These are phyloP conservation scores for Anoplopoma fimbria DNA, from an alignment of 2,113 vertebrate species.

Conservation along the genomic window DNA sequence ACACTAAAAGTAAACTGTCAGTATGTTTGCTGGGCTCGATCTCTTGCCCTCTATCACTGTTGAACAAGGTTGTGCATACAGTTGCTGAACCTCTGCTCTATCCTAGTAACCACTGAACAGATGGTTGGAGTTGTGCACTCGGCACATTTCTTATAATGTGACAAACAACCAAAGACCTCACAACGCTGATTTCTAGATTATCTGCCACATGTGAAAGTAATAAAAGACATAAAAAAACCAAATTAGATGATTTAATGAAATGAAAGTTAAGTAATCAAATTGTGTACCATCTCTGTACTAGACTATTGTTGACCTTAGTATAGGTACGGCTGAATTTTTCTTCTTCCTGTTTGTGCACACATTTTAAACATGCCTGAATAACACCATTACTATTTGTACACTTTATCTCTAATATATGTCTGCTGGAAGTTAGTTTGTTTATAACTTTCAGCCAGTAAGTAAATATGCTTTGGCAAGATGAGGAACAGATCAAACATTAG, in stretches of 20 bases:
- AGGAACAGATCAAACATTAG: background rate
- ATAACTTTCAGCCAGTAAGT: background rate
- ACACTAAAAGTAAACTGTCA: background rate
- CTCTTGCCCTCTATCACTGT: background rate
- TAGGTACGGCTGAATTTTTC: background rate
- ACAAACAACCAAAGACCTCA: background rate
- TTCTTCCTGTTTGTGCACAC: background rate
- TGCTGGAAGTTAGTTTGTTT: background rate
- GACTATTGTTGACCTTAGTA: background rate
- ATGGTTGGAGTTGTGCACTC: background rate
- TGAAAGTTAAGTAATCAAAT: background rate
- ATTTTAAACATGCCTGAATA: background rate
- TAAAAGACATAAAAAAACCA: background rate
- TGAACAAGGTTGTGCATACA: background rate
- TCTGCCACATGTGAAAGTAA: background rate
- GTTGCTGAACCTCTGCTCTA: background rate
- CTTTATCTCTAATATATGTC: background rate
- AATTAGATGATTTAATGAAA: background rate
- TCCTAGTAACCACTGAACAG: background rate
- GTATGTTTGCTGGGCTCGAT: background rate
- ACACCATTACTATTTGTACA: background rate
- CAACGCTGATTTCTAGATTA: background rate
- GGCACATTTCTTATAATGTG: background rate
- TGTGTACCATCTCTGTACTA: background rate
- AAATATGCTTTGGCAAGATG: background rate